Evolutionary conservation across 35 echinoderm and acorn worm species (phyloP), one percentile per base, ranked within the genome.

Genomic region (Holothuria glaberrima): DNA sequence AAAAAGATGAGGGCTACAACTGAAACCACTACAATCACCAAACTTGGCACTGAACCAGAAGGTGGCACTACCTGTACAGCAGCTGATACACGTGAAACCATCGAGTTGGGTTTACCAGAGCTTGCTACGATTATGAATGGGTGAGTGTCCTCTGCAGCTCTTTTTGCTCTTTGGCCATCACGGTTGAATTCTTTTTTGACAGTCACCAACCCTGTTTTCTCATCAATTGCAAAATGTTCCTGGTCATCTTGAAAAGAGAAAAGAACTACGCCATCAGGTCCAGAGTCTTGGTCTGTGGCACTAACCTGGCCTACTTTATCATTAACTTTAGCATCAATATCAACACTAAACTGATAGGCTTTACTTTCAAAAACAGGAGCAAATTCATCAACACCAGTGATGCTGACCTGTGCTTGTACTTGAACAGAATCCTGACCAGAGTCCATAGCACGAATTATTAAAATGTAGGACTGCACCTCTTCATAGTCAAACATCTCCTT

Each of bases 351-450:
- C 16, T 89, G 36, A 88, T 99, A 99, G 16, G 80, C 28, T 19
- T 48, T 44, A 7, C 73, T 61, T 25, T 87, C 75, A 82, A 99
- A 99, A 12, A 41, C 44, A 13, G 97, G 97, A 50, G 57, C 36
- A 72, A 61, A 99, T 57, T 99, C 97, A 93, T 99, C 97, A 10
- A 85, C 50, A 30, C 97, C 86, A 18, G 91, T 99, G 22, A 99
- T 91, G 59, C 84, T 88, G 29, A 99, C 93, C 57, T 95, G 87
- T 12, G 97, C 88, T 71, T 89, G 90, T 3, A 99, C 90, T 44
- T 90, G 64, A 13, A 80, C 82, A 25, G 69, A 89, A 46, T 94
- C 66, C 29, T 90, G 89, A 58, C 97, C 93, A 19, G 32, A 26
- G 48, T 99, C 97, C 24, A 84, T 79, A 9, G 93, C 97, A 57